Base-by-base conservation (phyloP, 2,797 vertebrate genomes). In the Carcharodon carcharias region DNA sequence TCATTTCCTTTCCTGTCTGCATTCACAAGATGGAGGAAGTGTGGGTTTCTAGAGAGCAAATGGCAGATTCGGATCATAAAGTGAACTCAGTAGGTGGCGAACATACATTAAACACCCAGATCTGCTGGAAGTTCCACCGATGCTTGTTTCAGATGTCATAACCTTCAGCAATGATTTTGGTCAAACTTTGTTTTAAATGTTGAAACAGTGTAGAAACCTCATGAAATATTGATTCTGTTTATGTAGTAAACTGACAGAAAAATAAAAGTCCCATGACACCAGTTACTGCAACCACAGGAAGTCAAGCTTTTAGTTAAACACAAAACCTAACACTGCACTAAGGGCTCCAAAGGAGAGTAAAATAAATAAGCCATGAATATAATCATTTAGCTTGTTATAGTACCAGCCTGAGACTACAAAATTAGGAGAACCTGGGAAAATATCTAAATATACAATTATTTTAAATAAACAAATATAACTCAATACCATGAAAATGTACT, bases 1-100 rank as follows among this genome's bases (percentile, higher is more conserved):
- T 73, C 67, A 95, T 95, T 95, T 95, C 63, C 65, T 94, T 94
- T 94, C n/a, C 40, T 95, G 93, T 73, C 67, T 95, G 94, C 31
- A 31, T 56, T 40, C 63, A 67, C 91, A 65, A 93, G 91, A 93
- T 93, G 67, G 69, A 56, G 65, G 69, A 95, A 95, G 45, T 73
- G 45, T 31, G 56, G 50, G 26, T 95, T 73, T 71, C 50, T 56
- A 9, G 28, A 95, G 28, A 35, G 45, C 45, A 71, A 73, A 95
- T 71, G 69, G 50, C 18, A 95, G 67, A 95, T 95, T 95, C 69
- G 77, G 69, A 35, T 73, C 67, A 95, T 69, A 71, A 67, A 95
- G 50, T 35, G 2, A 35, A 73, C 45, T 54, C 69, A 56, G 50
- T 50, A 73, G 50, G 18, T 50, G 31, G 56, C 3, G 12, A 31